Evolutionary conservation across 2,113 vertebrate species (phyloP), one percentile per base, ranked within the genome.

Genomic region (Mystacornis crossleyi): DNA sequence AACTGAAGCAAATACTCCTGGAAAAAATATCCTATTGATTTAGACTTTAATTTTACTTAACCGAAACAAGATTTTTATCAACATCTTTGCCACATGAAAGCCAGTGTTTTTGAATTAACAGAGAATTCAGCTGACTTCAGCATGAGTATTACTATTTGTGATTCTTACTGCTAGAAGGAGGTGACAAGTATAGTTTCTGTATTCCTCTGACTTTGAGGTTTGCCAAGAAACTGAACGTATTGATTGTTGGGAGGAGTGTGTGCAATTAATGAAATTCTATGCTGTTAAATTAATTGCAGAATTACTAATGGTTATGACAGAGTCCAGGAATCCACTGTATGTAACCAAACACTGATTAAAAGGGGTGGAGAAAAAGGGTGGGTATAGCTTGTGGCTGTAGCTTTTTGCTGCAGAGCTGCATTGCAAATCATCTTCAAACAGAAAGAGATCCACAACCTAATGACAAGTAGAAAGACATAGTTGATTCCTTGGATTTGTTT

Each of bases 351-450:
- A 38, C 31, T 72, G 34, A 62, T 66, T 61, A 53, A 70, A 73
- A 55, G 9, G 2, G 1, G 4, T 24, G 19, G 19, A 6, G 4
- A 6, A 19, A 29, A 50, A 48, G 77, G 31, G 5, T 19, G 6
- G 40, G 14, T 42, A 5, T 42, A 42, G 40, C 40, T 42, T 42
- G 14, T 84, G 58, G 14, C 20, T 77, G 75, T 26, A 50, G 31
- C 3, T 72, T 89, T 77, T 73, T 48, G 5, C 17, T 62, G 18
- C n/a, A 53, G 55, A 77, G 40, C 14, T 78, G 25, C 53, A 14
- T 43, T 67, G 8, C 13, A 51, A 38, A 15, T 21, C 15, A 19
- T 40, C 48, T 80, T 93, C 29, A 78, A 43, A 29, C 1, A 65
- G 47, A 73, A 75, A 34, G 26, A 61, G 80, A 73, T 77, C 9